Conservation (phyloP, 2,888 invertebrate genomes). For the Agonopterix heracliana region DNA sequence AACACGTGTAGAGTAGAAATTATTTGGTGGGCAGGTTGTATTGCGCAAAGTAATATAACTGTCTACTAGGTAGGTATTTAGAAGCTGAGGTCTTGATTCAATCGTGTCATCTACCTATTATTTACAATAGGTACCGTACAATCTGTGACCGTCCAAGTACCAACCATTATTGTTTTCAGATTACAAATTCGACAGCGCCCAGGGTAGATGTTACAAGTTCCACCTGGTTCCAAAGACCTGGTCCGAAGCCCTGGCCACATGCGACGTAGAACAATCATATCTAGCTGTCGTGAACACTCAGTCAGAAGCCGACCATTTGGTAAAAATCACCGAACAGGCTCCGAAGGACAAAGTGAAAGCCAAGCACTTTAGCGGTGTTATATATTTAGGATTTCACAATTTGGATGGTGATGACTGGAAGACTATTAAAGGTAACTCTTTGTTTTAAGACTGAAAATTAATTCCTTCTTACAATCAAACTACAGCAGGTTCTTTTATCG, state of each 20-base stretch:
- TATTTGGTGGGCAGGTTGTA: no score
- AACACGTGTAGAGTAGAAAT: no score
- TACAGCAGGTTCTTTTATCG: no score
- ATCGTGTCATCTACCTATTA: no score
- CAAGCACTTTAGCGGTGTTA: slow-evolving; percentile 16
- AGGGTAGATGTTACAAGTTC: slow-evolving; percentile 52
- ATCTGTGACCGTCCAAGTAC: no score
- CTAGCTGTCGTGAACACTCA: slow-evolving; percentile 45
- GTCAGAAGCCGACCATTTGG: slow-evolving; percentile 34
- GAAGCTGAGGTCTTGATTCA: no score
- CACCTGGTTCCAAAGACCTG: slow-evolving; percentile 44
- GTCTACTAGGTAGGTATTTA: no score
- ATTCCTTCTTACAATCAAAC: no score
- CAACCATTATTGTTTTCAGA: slow-evolving; percentile 21
- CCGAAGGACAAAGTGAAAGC: slow-evolving; percentile 31
- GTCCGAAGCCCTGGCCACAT: slow-evolving; percentile 43
- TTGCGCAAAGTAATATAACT: no score
- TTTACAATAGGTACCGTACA: no score
- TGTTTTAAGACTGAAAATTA: not conserved
- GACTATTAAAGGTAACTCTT: slow-evolving; percentile 36
- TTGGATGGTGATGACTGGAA: slow-evolving; percentile 29
- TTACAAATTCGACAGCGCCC: slow-evolving; percentile 32
- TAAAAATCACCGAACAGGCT: slow-evolving; percentile 29
- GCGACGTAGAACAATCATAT: slow-evolving; percentile 46
- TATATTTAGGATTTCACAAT: slow-evolving; percentile 21